Evolutionary conservation across 2,113 vertebrate genomes (phyloP).

Genomic region (Pseudorectes ferrugineus): DNA sequence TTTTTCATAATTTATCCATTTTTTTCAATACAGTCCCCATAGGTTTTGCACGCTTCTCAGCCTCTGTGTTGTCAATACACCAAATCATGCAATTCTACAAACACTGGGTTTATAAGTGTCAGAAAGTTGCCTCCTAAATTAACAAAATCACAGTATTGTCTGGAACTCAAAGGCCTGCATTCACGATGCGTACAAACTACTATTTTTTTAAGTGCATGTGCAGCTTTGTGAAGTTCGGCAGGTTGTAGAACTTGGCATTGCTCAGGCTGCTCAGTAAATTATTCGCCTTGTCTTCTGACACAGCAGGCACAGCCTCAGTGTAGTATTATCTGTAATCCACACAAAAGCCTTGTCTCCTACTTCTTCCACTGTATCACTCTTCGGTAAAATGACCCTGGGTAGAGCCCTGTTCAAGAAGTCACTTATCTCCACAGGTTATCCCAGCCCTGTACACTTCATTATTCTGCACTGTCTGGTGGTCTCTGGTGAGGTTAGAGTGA

Average conservation of each 20-base stretch:
- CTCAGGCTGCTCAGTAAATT: background rate
- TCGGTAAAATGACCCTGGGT: background rate
- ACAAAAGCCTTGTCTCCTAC: background rate
- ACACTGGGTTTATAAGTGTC: background rate
- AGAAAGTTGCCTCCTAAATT: background rate
- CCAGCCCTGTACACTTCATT: background rate
- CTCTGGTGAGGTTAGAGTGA: background rate
- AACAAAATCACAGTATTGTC: background rate
- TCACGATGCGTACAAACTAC: background rate
- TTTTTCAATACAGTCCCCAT: background rate
- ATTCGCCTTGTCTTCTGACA: background rate
- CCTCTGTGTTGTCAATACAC: background rate
- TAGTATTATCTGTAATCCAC: background rate
- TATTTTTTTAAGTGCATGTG: background rate
- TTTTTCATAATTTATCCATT: background rate
- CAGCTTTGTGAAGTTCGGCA: background rate
- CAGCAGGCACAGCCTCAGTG: background rate
- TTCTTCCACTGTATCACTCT: background rate
- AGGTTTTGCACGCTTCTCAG: background rate
- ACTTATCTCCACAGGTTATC: background rate
- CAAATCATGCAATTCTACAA: background rate
- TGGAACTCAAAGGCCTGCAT: background rate
- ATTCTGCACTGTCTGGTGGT: background rate
- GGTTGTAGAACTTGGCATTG: background rate
- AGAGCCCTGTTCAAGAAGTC: background rate